phyloP scores from a whole-genome alignment of 2,113 vertebrate genomes.

The Galeopterus variegatus region DNA sequence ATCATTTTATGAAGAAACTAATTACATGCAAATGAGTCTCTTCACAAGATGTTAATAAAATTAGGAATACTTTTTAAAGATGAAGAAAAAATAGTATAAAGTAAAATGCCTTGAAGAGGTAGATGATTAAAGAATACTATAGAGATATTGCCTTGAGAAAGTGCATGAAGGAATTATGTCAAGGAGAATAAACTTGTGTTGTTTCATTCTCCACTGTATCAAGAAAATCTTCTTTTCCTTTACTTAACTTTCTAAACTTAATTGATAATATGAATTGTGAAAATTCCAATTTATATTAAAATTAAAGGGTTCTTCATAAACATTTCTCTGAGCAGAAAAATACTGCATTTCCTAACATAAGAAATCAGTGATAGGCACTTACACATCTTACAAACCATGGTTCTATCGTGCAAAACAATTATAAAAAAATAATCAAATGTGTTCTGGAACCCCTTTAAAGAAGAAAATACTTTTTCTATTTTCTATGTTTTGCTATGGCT shows the following conservation, averaged over 20 bases:
- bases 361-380: not conserved
- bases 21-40: conserved; percentile 86
- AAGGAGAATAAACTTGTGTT: not conserved
- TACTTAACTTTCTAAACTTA: not conserved
- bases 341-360: not conserved
- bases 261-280: not conserved
- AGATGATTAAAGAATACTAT: conserved; percentile 68
- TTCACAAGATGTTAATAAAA: conserved; percentile 82
- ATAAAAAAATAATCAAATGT: not conserved
- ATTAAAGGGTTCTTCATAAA: not conserved
- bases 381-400: not conserved
- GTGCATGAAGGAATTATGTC: not conserved
- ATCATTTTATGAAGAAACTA: conserved; percentile 83
- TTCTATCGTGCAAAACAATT: not conserved
- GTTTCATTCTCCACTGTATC: not conserved
- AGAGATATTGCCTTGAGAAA: not conserved
- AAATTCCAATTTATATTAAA: not conserved
- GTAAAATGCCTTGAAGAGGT: conserved; percentile 57
- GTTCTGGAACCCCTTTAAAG: not conserved
- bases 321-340: not conserved
- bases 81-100: conserved; percentile 77
- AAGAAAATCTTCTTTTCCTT: not conserved
- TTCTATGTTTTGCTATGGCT: not conserved
- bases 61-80: conserved; percentile 79
- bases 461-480: not conserved